A percentile compares a stretch with the other conserved stretches of the same genome.
phyloP scores from a whole-genome alignment of 2,888 invertebrate genomes.

The Actias luna region DNA sequence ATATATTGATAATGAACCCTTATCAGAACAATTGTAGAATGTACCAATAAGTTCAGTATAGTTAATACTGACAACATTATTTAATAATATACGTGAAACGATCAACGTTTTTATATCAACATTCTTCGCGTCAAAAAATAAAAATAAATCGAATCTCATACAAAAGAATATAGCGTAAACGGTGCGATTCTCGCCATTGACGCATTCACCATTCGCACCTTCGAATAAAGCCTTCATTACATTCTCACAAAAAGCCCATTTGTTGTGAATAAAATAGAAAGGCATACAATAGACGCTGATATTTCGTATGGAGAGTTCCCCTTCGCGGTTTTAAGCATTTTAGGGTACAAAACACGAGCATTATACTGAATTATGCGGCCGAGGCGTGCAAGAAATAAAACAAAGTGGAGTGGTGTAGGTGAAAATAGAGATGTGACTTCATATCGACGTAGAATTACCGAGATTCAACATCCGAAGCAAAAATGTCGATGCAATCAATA shows the following conservation, averaged over 20 bases:
- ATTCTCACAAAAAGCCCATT: constrained; percentile 70
- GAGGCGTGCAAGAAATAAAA: constrained; percentile 73
- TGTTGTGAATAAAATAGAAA: constrained; percentile 71
- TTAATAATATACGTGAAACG: neutral
- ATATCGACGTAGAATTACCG: neutral
- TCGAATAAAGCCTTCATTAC: constrained; percentile 76
- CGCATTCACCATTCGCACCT: constrained; percentile 71
- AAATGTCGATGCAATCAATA: neutral
- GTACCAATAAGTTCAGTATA: neutral
- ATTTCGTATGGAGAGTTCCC: constrained; percentile 75
- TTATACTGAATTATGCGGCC: constrained; percentile 65
- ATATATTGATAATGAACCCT: too few species aligned
- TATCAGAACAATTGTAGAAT: neutral
- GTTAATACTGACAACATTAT: neutral
- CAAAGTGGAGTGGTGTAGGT: constrained; percentile 69
- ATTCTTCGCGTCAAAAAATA: constrained; percentile 32
- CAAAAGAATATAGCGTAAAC: constrained; percentile 41
- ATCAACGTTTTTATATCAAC: constrained; percentile 18
- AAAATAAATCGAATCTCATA: constrained; percentile 40
- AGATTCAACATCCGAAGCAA: neutral
- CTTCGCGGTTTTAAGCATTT: constrained; percentile 62
- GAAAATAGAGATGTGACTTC: constrained; percentile 52
- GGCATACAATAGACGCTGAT: constrained; percentile 70
- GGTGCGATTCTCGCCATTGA: constrained; percentile 51
- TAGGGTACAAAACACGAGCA: constrained; percentile 61